Evolutionary conservation across 2,113 vertebrate species (phyloP).

Genomic region (Cryptotis parvus): DNA sequence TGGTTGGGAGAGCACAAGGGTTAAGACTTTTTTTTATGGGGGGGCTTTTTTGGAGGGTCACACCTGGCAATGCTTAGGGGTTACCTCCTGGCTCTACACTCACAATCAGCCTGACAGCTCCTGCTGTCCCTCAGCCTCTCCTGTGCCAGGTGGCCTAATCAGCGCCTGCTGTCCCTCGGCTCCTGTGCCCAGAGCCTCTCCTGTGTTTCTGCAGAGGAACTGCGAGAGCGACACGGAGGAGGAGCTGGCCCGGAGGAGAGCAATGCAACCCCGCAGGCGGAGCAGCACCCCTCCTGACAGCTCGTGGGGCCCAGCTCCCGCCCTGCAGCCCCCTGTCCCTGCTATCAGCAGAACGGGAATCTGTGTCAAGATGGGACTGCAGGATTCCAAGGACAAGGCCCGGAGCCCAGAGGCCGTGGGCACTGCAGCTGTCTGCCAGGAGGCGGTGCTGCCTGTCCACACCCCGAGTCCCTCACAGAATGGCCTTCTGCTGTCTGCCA

Average conservation of each 20-base stretch:
- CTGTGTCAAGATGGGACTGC: conserved; percentile 15
- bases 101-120: too few species aligned
- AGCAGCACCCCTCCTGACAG: conserved; percentile 93
- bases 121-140: too few species aligned
- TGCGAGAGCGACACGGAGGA: conserved; percentile 96
- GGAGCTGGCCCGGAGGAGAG: conserved; percentile 87
- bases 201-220: conserved; percentile 87
- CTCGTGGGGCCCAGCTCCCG: too few species aligned
- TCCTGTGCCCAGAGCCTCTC: not conserved
- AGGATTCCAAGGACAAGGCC: not conserved
- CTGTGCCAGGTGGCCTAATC: too few species aligned
- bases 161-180: not conserved
- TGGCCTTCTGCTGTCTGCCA: not conserved
- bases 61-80: too few species aligned
- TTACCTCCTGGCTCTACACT: too few species aligned
- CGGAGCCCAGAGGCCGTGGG: conserved; percentile 30
- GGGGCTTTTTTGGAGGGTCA: too few species aligned
- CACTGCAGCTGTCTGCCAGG: not conserved
- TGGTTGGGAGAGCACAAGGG: too few species aligned
- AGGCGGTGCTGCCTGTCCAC: not conserved
- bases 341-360: conserved; percentile 22
- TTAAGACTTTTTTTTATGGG: not conserved
- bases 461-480: conserved; percentile 12
- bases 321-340: too few species aligned
- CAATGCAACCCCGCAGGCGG: conserved; percentile 89